Evolutionary conservation across 2,797 vertebrate genomes (phyloP).

Genomic region (Chloroceryle inda): DNA sequence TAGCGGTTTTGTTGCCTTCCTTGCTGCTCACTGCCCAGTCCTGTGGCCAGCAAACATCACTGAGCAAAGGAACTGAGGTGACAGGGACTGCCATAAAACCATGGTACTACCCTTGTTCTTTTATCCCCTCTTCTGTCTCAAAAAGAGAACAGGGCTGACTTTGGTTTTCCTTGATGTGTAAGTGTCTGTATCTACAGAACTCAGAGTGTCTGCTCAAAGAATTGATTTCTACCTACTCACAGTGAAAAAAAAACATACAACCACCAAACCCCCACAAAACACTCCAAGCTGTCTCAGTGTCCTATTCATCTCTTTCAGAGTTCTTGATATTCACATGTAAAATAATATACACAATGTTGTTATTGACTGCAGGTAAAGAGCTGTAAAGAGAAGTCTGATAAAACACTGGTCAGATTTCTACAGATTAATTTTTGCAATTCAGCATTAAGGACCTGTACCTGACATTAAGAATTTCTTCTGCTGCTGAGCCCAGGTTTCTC

Average conservation of each 20-base stretch:
- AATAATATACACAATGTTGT: neutral
- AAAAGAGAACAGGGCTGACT: neutral
- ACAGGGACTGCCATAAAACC: neutral
- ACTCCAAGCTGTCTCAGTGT: neutral
- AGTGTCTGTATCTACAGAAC: neutral
- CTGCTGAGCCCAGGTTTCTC: neutral
- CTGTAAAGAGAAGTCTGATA: neutral
- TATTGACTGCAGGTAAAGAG: neutral
- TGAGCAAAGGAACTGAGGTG: neutral
- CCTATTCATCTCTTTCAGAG: neutral
- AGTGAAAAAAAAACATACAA: neutral
- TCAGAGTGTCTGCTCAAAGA: neutral
- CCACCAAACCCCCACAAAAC: neutral
- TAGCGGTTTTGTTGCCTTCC: neutral
- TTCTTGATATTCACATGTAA: neutral
- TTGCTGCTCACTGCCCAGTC: neutral
- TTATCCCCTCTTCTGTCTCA: fast-evolving
- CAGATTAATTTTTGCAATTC: neutral
- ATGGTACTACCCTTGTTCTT: neutral
- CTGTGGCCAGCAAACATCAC: neutral
- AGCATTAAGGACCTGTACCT: neutral
- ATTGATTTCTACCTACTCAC: neutral
- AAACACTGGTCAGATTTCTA: neutral
- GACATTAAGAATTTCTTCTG: neutral
- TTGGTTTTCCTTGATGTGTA: neutral